Evolutionary conservation across 2,113 vertebrate species (phyloP).

Genomic region (Sapayoa aenigma): DNA sequence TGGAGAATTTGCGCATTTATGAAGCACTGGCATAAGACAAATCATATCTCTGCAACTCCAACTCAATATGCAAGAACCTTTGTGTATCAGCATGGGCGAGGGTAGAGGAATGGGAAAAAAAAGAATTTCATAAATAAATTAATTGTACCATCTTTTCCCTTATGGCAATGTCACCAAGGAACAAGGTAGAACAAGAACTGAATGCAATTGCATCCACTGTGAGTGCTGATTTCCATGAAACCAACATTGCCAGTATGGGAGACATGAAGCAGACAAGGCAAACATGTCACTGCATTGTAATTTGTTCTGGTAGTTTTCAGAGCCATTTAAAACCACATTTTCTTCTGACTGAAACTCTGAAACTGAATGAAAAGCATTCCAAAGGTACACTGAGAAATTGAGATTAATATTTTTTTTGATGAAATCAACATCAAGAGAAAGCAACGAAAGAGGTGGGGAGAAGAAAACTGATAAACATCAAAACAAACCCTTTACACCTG

Average conservation of each 20-base stretch:
- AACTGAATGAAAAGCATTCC: not conserved
- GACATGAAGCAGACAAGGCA: not conserved
- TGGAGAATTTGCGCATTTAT: not conserved
- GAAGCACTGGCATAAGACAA: not conserved
- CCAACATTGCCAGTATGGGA: not conserved
- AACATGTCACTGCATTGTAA: not conserved
- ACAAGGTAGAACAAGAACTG: not conserved
- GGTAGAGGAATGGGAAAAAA: not conserved
- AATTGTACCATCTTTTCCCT: not conserved
- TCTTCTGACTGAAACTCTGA: not conserved
- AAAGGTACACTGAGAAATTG: not conserved
- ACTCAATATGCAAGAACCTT: not conserved
- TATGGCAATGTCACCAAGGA: not conserved
- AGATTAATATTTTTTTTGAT: not conserved
- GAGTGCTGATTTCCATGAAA: not conserved
- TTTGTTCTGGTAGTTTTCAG: not conserved
- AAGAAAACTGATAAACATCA: not conserved
- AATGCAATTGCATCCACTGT: not conserved
- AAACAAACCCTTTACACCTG: not conserved
- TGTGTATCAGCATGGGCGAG: not conserved
- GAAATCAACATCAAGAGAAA: not conserved
- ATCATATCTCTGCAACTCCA: not conserved
- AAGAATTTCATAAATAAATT: not conserved
- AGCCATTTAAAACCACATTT: not conserved
- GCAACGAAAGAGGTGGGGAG: accelerated